A percentile compares a stretch with the other conserved stretches of the same genome.
These are phyloP conservation scores for Simalia tracyae DNA, from an alignment of 2,797 vertebrate species.

Conservation along the genomic window DNA sequence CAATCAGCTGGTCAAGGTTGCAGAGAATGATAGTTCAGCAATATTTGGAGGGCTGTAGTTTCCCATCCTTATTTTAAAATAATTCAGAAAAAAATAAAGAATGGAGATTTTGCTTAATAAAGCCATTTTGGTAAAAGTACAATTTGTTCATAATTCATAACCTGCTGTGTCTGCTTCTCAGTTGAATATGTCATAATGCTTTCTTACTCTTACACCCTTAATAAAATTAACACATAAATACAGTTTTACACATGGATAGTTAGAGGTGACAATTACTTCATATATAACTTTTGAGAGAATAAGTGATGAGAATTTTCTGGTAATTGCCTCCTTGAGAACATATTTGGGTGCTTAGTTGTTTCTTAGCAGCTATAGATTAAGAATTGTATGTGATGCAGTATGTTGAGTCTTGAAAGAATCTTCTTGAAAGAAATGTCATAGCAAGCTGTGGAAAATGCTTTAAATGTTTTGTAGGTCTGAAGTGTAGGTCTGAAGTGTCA, in stretches of 20 bases:
- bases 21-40: neutral
- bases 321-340: slow-evolving; percentile 36
- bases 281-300: slow-evolving; percentile 2
- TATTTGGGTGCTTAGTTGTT: neutral
- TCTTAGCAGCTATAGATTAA: neutral
- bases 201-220: neutral
- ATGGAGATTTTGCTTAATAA: neutral
- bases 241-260: slow-evolving; percentile 23
- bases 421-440: neutral
- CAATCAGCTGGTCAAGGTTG: neutral
- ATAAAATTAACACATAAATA: slow-evolving; percentile 21
- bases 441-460: neutral
- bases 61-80: neutral
- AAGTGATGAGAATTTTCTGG: slow-evolving; percentile 19
- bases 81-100: neutral
- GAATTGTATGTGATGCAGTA: neutral
- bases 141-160: slow-evolving; percentile 22
- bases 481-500: neutral
- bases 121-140: neutral
- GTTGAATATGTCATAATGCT: neutral
- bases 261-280: slow-evolving; percentile 26
- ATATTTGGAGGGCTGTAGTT: neutral
- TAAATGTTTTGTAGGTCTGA: neutral
- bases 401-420: neutral
- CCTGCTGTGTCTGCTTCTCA: neutral